A percentile compares a stretch with the other conserved stretches of the same genome.
Evolutionary conservation across 2,888 invertebrate species (phyloP).

Genomic region (Drosophila sordidapex): DNA sequence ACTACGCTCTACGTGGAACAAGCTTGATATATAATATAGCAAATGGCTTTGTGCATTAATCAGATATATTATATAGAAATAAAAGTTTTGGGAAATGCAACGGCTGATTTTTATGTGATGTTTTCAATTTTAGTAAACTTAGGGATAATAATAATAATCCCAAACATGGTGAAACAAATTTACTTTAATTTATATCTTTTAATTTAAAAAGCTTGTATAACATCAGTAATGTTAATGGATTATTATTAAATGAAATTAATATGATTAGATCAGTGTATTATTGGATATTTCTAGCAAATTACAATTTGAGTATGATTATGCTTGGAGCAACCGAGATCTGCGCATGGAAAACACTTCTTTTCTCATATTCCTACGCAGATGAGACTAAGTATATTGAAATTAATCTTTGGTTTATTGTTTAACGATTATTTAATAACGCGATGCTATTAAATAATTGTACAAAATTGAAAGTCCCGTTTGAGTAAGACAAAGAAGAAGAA

Average conservation of each 20-base stretch:
- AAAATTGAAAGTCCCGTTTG: background rate
- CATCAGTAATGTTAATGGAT: background rate
- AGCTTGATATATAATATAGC: background rate
- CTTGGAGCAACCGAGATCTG: background rate
- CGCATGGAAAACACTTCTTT: background rate
- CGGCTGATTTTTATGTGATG: background rate
- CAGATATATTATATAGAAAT: slow-evolving; percentile 1
- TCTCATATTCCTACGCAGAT: no score
- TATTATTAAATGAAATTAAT: background rate
- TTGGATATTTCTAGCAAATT: background rate
- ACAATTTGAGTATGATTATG: background rate
- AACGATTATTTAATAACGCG: background rate
- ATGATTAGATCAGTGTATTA: background rate
- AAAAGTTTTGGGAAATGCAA: background rate
- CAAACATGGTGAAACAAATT: background rate
- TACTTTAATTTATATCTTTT: background rate
- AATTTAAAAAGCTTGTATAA: background rate
- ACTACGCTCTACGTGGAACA: background rate
- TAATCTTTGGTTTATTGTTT: background rate
- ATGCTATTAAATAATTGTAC: background rate
- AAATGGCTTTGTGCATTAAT: slow-evolving; percentile 4
- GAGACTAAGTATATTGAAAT: background rate
- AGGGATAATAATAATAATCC: background rate
- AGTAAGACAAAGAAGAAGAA: background rate
- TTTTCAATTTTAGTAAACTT: background rate